Base-by-base conservation (phyloP, 2,113 vertebrate species). In the Onychostruthus taczanowskii region DNA sequence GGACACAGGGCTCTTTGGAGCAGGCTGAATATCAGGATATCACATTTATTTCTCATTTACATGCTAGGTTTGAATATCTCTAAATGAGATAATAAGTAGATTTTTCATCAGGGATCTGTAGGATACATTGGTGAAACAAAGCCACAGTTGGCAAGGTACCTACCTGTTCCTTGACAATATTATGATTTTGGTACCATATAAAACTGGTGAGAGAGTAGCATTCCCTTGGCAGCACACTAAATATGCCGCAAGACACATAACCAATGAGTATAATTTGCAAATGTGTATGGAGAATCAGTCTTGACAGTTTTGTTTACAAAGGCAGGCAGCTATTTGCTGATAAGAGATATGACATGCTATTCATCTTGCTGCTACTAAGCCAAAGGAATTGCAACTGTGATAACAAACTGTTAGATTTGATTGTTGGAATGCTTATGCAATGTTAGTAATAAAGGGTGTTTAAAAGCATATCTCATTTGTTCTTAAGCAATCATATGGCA, bases 331-430 rank as follows among this genome's bases (percentile, higher is more conserved):
- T 89, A 87, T 96, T 95, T 94, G 91, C 93, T 95, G 94, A 94
- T 92, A 95, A 92, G 69, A 97, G 96, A 94, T 86, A 94, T 56
- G 91, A 93, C 94, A 82, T 61, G 61, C 89, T 89, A 94, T 94
- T 97, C 91, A 94, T 95, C 93, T 93, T 78, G 76, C 73, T 92
- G 83, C 85, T 92, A 22, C 82, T 66, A 90, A 86, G 89, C 91
- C 95, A 89, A 91, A 92, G 80, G 94, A 94, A 97, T 93, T 92
- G 89, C 69, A 90, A 63, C 84, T 81, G 47, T 56, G 96, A 96
- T 95, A 94, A 97, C 89, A 86, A 94, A 97, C 86, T 96, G 95
- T 96, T 97, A 97, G 93, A 68, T 96, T 81, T 92, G 95, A 96
- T 95, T 96, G 93, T 78, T 74, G 70, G 93, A 92, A 94, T 94